Base-by-base conservation (phyloP, 2,797 vertebrate genomes). In the Sebastes trivittatus region DNA sequence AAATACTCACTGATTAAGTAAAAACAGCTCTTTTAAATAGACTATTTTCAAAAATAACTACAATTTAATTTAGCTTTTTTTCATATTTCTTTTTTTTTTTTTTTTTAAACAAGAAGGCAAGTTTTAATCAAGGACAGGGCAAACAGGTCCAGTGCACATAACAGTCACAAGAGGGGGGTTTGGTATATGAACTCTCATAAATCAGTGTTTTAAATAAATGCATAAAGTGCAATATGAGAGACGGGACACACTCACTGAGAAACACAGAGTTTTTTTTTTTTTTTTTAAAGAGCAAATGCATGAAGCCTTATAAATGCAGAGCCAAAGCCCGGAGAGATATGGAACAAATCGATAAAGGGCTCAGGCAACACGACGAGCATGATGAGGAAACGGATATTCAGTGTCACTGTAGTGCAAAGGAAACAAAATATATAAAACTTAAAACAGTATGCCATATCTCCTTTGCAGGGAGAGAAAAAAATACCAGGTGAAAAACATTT, bases 31-130 rank as follows among this genome's bases (percentile, higher is more conserved):
- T 83, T 78, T 78, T 85, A 88, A 88, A 91, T 90, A 94, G 80
- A 90, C 54, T 46, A 87, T 87, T 88, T 88, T 88, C 13, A 94
- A 94, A 94, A 94, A 94, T 93, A 94, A 88, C 52, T 82, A 65
- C 77, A 78, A 81, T 87, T 85, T 27, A 77, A 38, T 80, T 23
- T 2, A n/a, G 27, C 13, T 78, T 80, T 83, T 23, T 81, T 77
- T 64, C 42, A 58, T 70, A 55, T 66, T 59, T 77, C n/a, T 72
- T 56, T 65, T 72, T 72, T 25, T 52, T 36, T 59, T 75, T 49
- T 65, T 69, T 80, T 87, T 85, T 86, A 77, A 56, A 90, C 61
- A 90, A 92, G 73, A 94, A 94, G 92, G 87, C 88, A 92, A 88
- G 81, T 87, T 90, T 90, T 79, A 81, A 86, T 85, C 78, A 91